Percentiles rank a stretch among this genome's conserved stretches.
phyloP scores from a whole-genome alignment of 2,113 vertebrate species.

The Gila orcuttii region DNA sequence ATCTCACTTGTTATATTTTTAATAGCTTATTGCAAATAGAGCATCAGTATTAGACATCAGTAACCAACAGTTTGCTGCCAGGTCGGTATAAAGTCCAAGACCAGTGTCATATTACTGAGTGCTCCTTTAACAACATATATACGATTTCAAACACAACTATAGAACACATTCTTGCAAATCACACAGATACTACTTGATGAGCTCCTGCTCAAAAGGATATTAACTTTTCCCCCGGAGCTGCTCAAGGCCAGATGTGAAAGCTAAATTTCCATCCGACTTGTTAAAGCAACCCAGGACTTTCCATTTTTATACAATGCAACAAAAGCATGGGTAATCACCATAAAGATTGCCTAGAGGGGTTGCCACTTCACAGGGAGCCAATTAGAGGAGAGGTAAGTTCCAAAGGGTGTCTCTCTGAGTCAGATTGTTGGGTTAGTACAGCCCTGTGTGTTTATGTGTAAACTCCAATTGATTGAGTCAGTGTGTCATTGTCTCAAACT shows the following conservation, averaged over 20 bases:
- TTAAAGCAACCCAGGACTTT: constrained; percentile 18
- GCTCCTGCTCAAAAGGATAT: not conserved
- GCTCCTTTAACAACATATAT: not conserved
- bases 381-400: constrained; percentile 15
- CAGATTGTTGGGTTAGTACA: not conserved
- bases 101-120: not conserved
- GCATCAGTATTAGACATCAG: not conserved
- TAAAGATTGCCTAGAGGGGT: constrained; percentile 6
- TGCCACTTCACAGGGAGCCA: constrained; percentile 5
- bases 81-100: not conserved
- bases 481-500: constrained; percentile 33
- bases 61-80: not conserved
- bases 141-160: not conserved
- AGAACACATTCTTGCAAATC: not conserved
- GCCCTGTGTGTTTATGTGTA: constrained; percentile 17
- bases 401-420: not conserved
- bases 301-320: constrained; percentile 27
- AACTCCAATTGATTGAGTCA: constrained; percentile 31
- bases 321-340: constrained; percentile 29
- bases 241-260: not conserved
- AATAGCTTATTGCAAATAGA: not conserved
- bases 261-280: constrained; percentile 25
- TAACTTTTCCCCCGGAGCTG: not conserved
- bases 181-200: not conserved
- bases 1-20: not conserved